phyloP scores from a whole-genome alignment of 2,888 invertebrate species.

The Ariolimax columbianus region DNA sequence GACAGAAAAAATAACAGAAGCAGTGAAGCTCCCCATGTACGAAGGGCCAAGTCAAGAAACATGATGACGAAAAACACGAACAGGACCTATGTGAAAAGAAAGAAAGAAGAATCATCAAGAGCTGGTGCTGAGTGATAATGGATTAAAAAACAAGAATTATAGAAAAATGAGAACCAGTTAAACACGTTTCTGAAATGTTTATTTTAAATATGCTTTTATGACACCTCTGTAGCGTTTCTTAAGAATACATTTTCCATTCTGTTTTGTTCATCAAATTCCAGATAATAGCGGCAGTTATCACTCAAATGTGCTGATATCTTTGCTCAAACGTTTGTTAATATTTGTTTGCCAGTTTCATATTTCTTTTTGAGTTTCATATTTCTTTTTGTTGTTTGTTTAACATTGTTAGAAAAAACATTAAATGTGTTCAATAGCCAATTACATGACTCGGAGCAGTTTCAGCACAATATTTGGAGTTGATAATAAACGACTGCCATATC shows the following conservation, averaged over 20 bases:
- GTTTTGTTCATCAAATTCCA: constrained; percentile 5
- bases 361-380: not conserved
- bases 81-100: too few relatives aligned
- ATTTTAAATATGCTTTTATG: not conserved
- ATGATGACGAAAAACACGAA: too few relatives aligned
- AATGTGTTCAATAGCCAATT: not conserved
- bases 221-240: not conserved
- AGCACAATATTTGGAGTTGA: not conserved
- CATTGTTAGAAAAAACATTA: not conserved
- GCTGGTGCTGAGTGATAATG: too few relatives aligned
- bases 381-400: not conserved
- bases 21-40: too few relatives aligned
- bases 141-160: not conserved
- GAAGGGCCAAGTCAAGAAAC: too few relatives aligned
- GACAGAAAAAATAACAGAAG: too few relatives aligned
- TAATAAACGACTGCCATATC: too few relatives aligned
- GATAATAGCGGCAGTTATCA: not conserved
- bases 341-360: not conserved
- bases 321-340: constrained; percentile 21
- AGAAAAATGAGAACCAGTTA: not conserved
- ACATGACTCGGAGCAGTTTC: not conserved
- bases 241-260: not conserved
- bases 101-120: too few relatives aligned
- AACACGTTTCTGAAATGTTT: not conserved
- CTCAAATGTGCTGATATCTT: not conserved